A percentile compares a stretch with the other conserved stretches of the same genome.
These are phyloP conservation scores for Andrena camellia DNA, from an alignment of 2,888 invertebrate genomes.

Conservation along the genomic window DNA sequence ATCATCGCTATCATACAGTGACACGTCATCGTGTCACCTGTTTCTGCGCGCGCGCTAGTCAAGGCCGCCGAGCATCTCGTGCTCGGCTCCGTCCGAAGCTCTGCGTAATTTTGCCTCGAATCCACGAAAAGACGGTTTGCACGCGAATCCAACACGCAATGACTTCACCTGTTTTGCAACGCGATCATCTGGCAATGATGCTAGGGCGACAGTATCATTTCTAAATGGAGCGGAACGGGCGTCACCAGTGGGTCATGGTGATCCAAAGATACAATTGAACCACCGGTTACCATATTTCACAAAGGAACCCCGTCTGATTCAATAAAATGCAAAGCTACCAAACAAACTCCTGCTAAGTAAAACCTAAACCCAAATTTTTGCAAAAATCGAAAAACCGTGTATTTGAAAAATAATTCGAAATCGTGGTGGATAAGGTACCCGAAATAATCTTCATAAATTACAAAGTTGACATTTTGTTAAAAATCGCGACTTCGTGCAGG, in stretches of 20 bases:
- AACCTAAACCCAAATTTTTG: not conserved
- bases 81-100: not conserved
- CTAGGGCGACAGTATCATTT: conserved; percentile 12
- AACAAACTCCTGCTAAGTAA: not conserved
- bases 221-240: conserved; percentile 31
- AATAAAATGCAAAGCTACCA: not conserved
- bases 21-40: no score
- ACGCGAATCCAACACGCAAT: conserved; percentile 27
- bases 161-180: conserved; percentile 47
- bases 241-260: conserved; percentile 27
- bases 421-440: not conserved
- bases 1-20: no score
- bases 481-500: not conserved
- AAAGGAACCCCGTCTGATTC: not conserved
- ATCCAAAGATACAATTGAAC: conserved; percentile 7
- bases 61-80: not conserved
- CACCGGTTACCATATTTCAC: not conserved
- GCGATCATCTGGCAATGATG: conserved; percentile 36
- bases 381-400: not conserved
- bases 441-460: not conserved
- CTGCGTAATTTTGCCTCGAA: conserved; percentile 7
- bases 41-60: not conserved
- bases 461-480: not conserved
- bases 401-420: not conserved
- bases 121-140: conserved; percentile 1